phyloP scores from a whole-genome alignment of 2,797 vertebrate genomes.

The Spondyliosoma cantharus region DNA sequence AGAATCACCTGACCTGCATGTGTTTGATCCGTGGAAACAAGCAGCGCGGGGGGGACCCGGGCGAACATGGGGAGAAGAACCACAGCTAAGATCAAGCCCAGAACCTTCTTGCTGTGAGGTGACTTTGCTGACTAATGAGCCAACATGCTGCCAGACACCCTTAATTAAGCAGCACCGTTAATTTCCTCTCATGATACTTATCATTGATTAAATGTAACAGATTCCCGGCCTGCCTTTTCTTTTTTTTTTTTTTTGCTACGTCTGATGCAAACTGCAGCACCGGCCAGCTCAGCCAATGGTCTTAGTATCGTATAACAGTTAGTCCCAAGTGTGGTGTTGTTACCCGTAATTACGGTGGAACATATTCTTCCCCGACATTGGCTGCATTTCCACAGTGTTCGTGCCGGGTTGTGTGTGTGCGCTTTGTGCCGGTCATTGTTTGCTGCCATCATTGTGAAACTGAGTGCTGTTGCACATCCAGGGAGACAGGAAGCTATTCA shows the following conservation, averaged over 20 bases:
- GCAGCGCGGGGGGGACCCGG: background rate
- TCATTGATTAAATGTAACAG: slow-evolving; percentile 73
- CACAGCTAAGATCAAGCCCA: slow-evolving; percentile 63
- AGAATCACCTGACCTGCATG: slow-evolving; percentile 20
- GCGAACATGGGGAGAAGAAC: slow-evolving; percentile 31
- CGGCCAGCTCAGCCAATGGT: slow-evolving; percentile 48
- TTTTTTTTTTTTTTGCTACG: slow-evolving; percentile 18
- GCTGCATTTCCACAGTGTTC: slow-evolving; percentile 68
- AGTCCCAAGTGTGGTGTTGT: slow-evolving; percentile 66
- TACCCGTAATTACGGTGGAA: slow-evolving; percentile 70
- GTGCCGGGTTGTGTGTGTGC: slow-evolving; percentile 71
- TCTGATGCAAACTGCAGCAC: slow-evolving; percentile 41
- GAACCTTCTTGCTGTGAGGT: slow-evolving; percentile 60
- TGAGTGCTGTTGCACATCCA: slow-evolving; percentile 71
- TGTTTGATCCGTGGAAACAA: slow-evolving; percentile 29
- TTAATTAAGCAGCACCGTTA: slow-evolving; percentile 70
- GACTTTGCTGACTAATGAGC: slow-evolving; percentile 73
- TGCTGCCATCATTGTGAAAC: slow-evolving; percentile 78
- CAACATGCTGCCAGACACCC: slow-evolving; percentile 64
- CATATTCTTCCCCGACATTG: slow-evolving; percentile 75
- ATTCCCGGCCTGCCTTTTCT: slow-evolving; percentile 50
- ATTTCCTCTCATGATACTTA: slow-evolving; percentile 74
- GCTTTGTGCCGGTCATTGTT: slow-evolving; percentile 80
- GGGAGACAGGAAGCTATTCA: slow-evolving; percentile 78
- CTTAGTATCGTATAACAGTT: slow-evolving; percentile 59